phyloP scores from a whole-genome alignment of 2,113 vertebrate species.

The Thunnus maccoyii region DNA sequence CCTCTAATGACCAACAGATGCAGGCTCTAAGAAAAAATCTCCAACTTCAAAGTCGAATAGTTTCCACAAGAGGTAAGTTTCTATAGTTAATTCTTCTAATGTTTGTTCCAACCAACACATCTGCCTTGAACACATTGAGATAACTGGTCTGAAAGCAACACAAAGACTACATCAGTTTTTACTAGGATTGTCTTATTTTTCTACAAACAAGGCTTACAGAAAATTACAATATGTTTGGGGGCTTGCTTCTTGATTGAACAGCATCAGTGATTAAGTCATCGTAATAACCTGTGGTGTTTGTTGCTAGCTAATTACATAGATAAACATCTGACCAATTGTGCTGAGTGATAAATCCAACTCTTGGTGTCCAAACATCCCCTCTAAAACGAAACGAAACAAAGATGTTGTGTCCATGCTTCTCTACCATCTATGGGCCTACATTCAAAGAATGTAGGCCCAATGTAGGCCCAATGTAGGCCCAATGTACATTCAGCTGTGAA shows the following conservation, averaged over 20 bases:
- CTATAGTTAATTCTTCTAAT: no score
- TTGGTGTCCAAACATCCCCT: neutral
- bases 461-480: no score
- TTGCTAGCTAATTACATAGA: neutral
- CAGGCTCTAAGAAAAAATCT: constrained; percentile 6
- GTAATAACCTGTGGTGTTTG: neutral
- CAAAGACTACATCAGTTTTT: no score
- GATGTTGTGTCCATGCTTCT: neutral
- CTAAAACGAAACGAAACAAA: neutral
- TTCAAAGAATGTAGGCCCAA: neutral
- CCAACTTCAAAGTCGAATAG: neutral
- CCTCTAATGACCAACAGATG: constrained; percentile 7
- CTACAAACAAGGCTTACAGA: no score
- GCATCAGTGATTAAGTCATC: neutral
- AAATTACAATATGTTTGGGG: no score
- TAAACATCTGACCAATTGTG: neutral
- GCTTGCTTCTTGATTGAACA: neutral
- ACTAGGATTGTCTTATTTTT: no score
- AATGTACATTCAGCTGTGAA: no score
- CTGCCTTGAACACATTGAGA: no score
- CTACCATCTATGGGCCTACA: no score
- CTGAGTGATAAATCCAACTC: neutral
- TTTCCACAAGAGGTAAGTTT: neutral
- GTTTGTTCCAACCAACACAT: no score
- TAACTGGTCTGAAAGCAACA: no score